Conservation (phyloP, 1,140 invertebrate genomes). For the Leptinotarsa undecemlineata region DNA sequence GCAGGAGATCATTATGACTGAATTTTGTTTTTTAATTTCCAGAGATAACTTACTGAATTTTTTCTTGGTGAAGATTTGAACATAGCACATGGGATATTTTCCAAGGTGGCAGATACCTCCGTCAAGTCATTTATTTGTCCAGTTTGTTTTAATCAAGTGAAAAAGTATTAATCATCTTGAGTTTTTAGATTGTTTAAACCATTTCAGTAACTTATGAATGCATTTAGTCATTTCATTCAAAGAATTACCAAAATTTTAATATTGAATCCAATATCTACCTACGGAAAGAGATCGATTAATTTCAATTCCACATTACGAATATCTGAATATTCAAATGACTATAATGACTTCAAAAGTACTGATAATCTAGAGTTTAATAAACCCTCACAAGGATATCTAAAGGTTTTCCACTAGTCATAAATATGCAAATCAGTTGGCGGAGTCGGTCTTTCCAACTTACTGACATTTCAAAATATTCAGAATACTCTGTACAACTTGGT, state of each 20-base stretch:
- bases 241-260: background rate
- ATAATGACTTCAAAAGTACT: background rate
- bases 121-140: too few relatives aligned
- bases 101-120: too few relatives aligned
- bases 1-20: too few relatives aligned
- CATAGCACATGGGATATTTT: too few relatives aligned
- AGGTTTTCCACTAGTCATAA: background rate
- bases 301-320: background rate
- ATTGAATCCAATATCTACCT: background rate
- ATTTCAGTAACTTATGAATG: too few relatives aligned
- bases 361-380: constrained; percentile 8
- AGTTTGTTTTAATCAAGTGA: too few relatives aligned
- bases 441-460: background rate
- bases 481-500: constrained; percentile 8
- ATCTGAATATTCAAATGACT: background rate
- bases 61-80: too few relatives aligned
- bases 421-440: background rate
- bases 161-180: too few relatives aligned
- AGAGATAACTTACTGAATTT: too few relatives aligned
- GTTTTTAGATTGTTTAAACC: too few relatives aligned
- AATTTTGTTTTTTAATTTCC: too few relatives aligned
- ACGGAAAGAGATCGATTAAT: background rate
- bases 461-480: background rate
- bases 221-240: background rate
- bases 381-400: background rate